Percentiles rank a stretch among this genome's conserved stretches.
These are phyloP conservation scores for Morelia viridis DNA, from an alignment of 2,797 vertebrate species.

Conservation along the genomic window DNA sequence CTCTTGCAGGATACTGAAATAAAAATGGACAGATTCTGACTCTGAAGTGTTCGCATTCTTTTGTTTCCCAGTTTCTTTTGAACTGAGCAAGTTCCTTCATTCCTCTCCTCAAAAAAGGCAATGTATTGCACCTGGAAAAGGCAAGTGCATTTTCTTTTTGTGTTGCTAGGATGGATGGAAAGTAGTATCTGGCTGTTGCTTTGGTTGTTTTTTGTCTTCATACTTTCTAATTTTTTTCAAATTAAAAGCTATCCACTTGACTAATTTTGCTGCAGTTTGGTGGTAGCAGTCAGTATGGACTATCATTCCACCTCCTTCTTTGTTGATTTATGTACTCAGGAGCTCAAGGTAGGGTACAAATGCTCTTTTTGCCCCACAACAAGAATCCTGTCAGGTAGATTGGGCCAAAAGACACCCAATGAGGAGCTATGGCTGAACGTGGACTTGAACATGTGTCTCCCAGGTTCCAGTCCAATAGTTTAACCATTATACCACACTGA, in stretches of 20 bases:
- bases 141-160: conserved; percentile 13
- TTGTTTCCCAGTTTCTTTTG: neutral
- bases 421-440: neutral
- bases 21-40: neutral
- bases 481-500: neutral
- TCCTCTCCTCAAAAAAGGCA: neutral
- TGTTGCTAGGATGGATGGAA: neutral
- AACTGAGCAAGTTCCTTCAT: neutral
- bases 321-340: neutral
- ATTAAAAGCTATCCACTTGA: neutral
- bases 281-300: neutral
- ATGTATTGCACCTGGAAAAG: conserved; percentile 30
- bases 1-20: neutral
- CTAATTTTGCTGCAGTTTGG: neutral
- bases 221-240: neutral
- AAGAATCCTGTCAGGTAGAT: neutral
- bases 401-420: neutral
- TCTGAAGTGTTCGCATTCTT: conserved; percentile 4
- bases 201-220: neutral
- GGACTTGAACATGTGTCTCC: neutral
- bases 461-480: neutral
- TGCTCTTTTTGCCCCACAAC: neutral
- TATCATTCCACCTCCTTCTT: neutral
- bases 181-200: conserved; percentile 15
- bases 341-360: neutral